Percentiles rank a stretch among this genome's conserved stretches.
phyloP scores from a whole-genome alignment of 1,140 invertebrate genomes.

The Drosophila malerkotliana region DNA sequence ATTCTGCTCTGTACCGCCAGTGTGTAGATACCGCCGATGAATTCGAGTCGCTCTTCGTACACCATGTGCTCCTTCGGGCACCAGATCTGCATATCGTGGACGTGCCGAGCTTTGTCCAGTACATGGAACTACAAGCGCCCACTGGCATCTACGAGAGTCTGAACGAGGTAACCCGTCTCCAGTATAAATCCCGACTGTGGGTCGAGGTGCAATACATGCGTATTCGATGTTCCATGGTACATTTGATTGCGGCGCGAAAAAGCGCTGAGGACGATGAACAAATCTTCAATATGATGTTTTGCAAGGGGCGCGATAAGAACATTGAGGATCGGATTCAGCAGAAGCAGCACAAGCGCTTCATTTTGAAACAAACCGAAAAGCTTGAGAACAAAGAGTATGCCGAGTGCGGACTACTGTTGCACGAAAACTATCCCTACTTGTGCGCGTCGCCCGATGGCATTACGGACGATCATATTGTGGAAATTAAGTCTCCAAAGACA shows the following conservation, averaged over 20 bases:
- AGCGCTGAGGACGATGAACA: constrained; percentile 65
- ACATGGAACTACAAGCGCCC: constrained; percentile 71
- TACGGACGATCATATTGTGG: constrained; percentile 83
- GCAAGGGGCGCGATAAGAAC: constrained; percentile 72
- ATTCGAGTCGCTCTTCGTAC: constrained; percentile 72
- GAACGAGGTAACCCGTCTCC: constrained; percentile 55
- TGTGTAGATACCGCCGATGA: constrained; percentile 69
- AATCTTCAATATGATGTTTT: constrained; percentile 72
- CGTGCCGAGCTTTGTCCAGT: constrained; percentile 52
- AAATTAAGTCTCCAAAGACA: constrained; percentile 84
- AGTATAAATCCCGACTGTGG: constrained; percentile 77
- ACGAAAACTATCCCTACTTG: constrained; percentile 73
- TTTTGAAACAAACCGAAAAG: constrained; percentile 80
- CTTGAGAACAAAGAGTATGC: constrained; percentile 78
- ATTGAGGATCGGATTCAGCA: constrained; percentile 63
- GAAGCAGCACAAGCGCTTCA: constrained; percentile 83
- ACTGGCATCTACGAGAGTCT: constrained; percentile 65
- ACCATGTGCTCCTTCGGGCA: constrained; percentile 65
- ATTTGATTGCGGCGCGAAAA: constrained; percentile 66
- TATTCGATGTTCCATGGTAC: constrained; percentile 77
- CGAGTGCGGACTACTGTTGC: constrained; percentile 76
- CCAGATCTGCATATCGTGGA: constrained; percentile 62
- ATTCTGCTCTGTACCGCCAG: constrained; percentile 70
- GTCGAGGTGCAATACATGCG: constrained; percentile 78
- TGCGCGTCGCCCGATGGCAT: constrained; percentile 84